Percentiles rank a stretch among this genome's conserved stretches.
Conservation (phyloP, 2,797 vertebrate species). For the Tragopan temminckii region DNA sequence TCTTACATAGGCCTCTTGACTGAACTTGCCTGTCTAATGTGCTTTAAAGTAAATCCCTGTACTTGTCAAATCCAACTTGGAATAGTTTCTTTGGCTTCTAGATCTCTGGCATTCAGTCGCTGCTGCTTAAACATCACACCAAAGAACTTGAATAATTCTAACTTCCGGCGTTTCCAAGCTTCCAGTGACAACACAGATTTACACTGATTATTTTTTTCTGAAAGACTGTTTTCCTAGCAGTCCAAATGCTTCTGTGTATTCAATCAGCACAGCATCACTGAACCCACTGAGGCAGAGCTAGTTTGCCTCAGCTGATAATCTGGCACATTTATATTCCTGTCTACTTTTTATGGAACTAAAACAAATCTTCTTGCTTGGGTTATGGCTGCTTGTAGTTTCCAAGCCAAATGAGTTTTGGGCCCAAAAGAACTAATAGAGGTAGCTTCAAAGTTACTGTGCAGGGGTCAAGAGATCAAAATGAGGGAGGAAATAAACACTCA, state of each 20-base stretch:
- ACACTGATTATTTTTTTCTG: constrained; percentile 11
- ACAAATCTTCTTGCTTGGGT: constrained; percentile 4
- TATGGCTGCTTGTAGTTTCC: background rate
- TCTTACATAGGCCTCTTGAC: constrained; percentile 28
- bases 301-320: constrained; percentile 17
- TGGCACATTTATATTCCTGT: background rate
- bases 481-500: background rate
- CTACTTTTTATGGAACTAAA: constrained; percentile 30
- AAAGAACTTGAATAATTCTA: background rate
- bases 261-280: background rate
- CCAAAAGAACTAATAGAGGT: background rate
- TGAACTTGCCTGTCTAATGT: constrained; percentile 44
- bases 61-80: constrained; percentile 54
- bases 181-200: constrained; percentile 22
- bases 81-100: constrained; percentile 54
- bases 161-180: background rate
- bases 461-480: background rate
- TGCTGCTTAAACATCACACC: constrained; percentile 15
- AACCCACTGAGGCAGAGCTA: background rate
- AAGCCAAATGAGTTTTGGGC: background rate
- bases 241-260: background rate
- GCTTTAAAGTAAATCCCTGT: constrained; percentile 40
- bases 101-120: background rate
- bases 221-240: background rate
- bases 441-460: background rate